Evolutionary conservation across 2,797 vertebrate genomes (phyloP).

Genomic region (Catostomus latipinnis): DNA sequence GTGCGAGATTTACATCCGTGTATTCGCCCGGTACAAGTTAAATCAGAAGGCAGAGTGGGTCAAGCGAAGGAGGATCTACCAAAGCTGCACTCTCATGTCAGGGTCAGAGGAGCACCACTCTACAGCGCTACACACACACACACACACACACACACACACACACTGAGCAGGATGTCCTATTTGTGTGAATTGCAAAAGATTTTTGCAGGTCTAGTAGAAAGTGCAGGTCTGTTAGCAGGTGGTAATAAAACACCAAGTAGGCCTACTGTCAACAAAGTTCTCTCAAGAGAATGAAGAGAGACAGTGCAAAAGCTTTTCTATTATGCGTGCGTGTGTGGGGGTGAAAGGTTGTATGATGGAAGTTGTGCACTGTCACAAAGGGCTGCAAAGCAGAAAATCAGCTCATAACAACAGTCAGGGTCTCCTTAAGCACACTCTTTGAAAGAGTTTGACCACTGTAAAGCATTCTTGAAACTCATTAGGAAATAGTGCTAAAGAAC

Average conservation of each 20-base stretch:
- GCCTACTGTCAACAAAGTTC: conserved; percentile 56
- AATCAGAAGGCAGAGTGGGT: conserved; percentile 34
- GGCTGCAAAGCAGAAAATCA: too few species aligned
- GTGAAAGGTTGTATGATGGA: too few species aligned
- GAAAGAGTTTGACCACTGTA: neutral
- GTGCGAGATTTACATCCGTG: conserved; percentile 42
- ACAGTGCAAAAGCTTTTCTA: conserved; percentile 49
- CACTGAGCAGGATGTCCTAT: neutral
- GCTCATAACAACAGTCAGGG: too few species aligned
- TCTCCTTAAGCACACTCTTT: too few species aligned
- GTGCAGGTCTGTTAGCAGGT: conserved; percentile 57
- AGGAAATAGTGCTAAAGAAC: neutral
- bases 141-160: neutral
- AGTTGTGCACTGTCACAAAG: too few species aligned
- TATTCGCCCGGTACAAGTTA: conserved; percentile 42
- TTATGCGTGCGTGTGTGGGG: neutral
- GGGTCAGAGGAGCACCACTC: conserved; percentile 65
- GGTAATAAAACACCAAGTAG: conserved; percentile 66
- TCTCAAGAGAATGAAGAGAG: conserved; percentile 47
- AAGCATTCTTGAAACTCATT: neutral
- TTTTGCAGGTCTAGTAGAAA: conserved; percentile 41
- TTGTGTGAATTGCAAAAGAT: conserved; percentile 10
- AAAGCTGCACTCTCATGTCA: conserved; percentile 41
- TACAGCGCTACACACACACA: conserved; percentile 34
- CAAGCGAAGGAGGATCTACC: conserved; percentile 33